Conservation (phyloP, 2,888 invertebrate genomes). For the Theretra japonica region DNA sequence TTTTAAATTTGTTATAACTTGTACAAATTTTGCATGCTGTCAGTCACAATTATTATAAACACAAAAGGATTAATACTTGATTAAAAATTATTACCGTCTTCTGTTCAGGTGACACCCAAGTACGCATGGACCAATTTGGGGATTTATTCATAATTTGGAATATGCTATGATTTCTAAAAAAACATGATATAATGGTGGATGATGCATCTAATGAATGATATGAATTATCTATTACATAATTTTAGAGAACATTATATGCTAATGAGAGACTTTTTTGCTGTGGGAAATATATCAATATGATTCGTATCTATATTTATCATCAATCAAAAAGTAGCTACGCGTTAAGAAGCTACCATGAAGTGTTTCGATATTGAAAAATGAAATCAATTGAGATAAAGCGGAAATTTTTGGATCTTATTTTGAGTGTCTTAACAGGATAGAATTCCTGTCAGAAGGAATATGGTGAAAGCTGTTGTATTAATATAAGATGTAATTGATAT, state of each 20-base stretch:
- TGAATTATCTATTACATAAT: neutral
- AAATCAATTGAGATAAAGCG: too few species aligned
- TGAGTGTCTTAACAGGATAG: conserved; percentile 32
- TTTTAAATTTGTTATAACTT: conserved; percentile 64
- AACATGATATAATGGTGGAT: neutral
- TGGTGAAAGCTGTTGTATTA: neutral
- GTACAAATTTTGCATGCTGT: conserved; percentile 76
- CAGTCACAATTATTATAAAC: conserved; percentile 78
- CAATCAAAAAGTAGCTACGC: too few species aligned
- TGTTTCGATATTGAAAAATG: too few species aligned
- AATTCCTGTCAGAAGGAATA: conserved; percentile 56
- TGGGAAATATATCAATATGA: neutral
- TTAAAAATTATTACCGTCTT: conserved; percentile 81
- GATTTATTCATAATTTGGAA: conserved; percentile 45
- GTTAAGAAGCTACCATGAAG: too few species aligned
- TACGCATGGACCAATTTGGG: conserved; percentile 76
- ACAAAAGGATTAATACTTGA: conserved; percentile 62
- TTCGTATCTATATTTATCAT: neutral
- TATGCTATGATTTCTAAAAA: neutral
- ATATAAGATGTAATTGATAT: neutral
- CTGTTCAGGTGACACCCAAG: conserved; percentile 80
- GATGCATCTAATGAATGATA: neutral
- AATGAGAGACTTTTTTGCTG: neutral
- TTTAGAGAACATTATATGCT: neutral
- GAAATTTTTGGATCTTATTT: neutral